phyloP scores from a whole-genome alignment of 2,797 vertebrate species.

The Odontamblyopus lacepedii region DNA sequence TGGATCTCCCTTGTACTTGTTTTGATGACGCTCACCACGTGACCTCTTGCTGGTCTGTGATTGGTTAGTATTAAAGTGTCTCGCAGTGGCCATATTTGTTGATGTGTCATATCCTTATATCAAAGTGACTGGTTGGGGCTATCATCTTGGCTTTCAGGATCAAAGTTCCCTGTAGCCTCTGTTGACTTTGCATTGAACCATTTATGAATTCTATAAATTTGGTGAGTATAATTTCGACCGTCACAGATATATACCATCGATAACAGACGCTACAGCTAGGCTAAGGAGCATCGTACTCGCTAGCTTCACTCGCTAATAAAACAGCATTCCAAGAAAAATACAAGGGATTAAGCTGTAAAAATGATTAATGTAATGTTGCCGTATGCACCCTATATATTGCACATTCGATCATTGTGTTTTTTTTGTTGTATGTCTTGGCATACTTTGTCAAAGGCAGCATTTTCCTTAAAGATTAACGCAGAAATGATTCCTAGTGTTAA shows the following conservation, averaged over 20 bases:
- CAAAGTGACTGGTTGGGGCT: slow-evolving; percentile 57
- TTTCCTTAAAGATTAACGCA: slow-evolving; percentile 3
- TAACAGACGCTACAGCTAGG: slow-evolving; percentile 26
- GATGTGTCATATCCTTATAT: slow-evolving; percentile 86
- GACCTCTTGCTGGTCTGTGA: slow-evolving; percentile 32
- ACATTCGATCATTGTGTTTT: neutral
- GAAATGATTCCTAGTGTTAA: slow-evolving; percentile 9
- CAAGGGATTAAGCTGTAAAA: neutral
- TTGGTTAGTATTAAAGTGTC: slow-evolving; percentile 47
- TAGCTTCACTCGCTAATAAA: slow-evolving; percentile 29
- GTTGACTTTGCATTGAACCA: slow-evolving; percentile 8
- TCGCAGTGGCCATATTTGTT: slow-evolving; percentile 82
- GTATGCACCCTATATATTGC: neutral
- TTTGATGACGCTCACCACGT: slow-evolving; percentile 23
- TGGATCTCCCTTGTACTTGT: neutral
- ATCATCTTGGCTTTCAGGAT: slow-evolving; percentile 48
- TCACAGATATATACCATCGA: neutral
- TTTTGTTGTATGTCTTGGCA: neutral
- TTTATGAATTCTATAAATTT: slow-evolving; percentile 55
- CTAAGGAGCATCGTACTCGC: neutral
- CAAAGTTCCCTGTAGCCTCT: slow-evolving; percentile 34
- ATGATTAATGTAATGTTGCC: neutral
- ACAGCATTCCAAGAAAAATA: slow-evolving; percentile 16
- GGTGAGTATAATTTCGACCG: slow-evolving; percentile 48
- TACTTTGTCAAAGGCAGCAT: slow-evolving; percentile 23